phyloP scores from a whole-genome alignment of 2,797 vertebrate genomes.

The Pangasius djambal region DNA sequence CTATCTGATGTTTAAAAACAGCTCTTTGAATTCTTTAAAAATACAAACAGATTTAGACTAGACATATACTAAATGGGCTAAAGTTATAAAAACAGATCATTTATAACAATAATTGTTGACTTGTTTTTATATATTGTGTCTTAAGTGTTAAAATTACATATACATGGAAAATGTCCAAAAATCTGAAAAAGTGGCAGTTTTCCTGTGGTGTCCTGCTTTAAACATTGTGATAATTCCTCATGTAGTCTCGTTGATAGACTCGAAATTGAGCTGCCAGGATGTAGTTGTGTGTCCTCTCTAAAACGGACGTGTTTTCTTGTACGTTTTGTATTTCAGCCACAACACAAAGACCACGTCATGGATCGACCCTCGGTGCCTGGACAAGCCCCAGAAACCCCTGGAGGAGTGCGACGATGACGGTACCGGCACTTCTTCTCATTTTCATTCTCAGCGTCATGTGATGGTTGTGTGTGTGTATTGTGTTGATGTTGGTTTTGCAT shows the following conservation, averaged over 20 bases:
- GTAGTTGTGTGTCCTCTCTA: not conserved
- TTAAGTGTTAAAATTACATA: no score
- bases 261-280: not conserved
- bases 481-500: not conserved
- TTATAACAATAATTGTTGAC: not conserved
- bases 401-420: constrained; percentile 99
- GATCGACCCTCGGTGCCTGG: constrained; percentile 99
- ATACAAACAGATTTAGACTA: not conserved
- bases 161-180: no score
- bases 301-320: not conserved
- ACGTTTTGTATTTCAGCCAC: constrained; percentile 82
- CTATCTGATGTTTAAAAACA: not conserved
- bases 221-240: no score
- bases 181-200: no score
- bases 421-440: constrained; percentile 64
- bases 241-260: not conserved
- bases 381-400: constrained; percentile 97
- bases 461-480: not conserved
- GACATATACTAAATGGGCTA: not conserved
- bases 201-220: not conserved
- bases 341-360: constrained; percentile 99
- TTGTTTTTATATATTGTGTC: no score
- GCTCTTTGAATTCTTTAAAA: not conserved
- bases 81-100: not conserved
- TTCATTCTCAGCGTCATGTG: not conserved